Percentiles rank a stretch among this genome's conserved stretches.
Conservation (phyloP, 2,113 vertebrate species). For the Chaetorhynchus papuensis region DNA sequence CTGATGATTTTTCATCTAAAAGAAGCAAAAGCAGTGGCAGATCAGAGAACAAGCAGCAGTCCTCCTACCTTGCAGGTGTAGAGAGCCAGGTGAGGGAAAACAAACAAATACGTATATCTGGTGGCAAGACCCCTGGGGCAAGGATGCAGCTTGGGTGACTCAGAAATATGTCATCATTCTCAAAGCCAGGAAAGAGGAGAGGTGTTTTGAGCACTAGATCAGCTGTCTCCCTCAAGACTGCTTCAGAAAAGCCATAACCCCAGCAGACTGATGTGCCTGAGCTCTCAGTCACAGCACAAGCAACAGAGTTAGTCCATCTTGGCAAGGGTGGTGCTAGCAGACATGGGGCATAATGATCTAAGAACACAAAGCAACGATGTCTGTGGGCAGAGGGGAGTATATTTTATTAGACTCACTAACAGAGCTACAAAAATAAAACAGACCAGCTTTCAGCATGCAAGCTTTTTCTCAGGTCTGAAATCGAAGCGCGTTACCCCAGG, state of each 20-base stretch:
- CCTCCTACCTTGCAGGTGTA: not conserved
- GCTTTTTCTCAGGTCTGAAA: not conserved
- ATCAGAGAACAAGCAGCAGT: not conserved
- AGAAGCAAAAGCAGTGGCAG: not conserved
- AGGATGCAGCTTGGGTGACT: not conserved
- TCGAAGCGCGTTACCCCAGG: not conserved
- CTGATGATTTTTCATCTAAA: not conserved
- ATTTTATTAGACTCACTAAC: not conserved
- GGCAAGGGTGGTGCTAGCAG: not conserved
- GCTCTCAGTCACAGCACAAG: not conserved
- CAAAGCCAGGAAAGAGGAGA: not conserved
- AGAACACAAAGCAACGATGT: not conserved
- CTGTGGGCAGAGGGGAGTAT: not conserved
- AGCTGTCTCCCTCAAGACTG: not conserved
- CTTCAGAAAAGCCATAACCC: not conserved
- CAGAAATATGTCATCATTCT: not conserved
- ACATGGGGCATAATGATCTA: fast-evolving
- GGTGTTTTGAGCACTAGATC: not conserved
- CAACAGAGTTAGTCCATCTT: not conserved
- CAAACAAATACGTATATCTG: not conserved
- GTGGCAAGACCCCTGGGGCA: not conserved
- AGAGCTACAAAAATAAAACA: not conserved
- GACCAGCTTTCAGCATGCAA: not conserved
- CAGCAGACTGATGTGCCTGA: not conserved
- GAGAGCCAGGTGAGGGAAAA: not conserved